phyloP scores from a whole-genome alignment of 2,888 invertebrate genomes.

The Sussaba pulchella region DNA sequence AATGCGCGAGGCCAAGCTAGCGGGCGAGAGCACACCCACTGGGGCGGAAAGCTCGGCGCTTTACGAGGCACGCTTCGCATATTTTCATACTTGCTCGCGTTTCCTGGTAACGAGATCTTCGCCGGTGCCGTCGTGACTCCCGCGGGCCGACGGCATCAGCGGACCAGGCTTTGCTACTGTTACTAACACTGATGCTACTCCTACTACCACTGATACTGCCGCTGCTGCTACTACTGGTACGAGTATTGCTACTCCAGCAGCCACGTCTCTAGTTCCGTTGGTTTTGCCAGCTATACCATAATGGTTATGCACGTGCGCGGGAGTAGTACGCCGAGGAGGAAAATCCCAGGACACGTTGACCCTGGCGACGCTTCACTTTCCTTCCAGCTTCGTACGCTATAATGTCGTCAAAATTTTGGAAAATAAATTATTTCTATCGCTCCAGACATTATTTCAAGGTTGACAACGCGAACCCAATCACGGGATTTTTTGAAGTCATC shows the following conservation, averaged over 20 bases:
- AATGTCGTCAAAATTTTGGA: constrained; percentile 2
- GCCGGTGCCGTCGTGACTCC: constrained; percentile 60
- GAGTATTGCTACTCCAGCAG: constrained; percentile 5
- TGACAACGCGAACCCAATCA: too few species aligned
- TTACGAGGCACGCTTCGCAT: constrained; percentile 66
- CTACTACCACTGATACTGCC: constrained; percentile 9
- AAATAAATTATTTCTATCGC: background rate
- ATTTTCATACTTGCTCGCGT: constrained; percentile 68
- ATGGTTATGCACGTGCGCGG: constrained; percentile 7
- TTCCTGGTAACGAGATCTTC: constrained; percentile 67
- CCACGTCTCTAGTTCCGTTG: constrained; percentile 6
- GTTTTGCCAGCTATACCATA: constrained; percentile 6
- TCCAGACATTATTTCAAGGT: too few species aligned
- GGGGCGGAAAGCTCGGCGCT: constrained; percentile 62
- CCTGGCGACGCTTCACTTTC: background rate
- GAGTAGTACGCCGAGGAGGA: constrained; percentile 12
- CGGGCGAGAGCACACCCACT: constrained; percentile 57
- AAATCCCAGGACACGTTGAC: constrained; percentile 43
- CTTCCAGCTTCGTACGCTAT: constrained; percentile 1
- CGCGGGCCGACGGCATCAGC: constrained; percentile 56
- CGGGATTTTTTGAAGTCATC: too few species aligned
- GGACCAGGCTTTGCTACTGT: constrained; percentile 36
- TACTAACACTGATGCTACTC: background rate
- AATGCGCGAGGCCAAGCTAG: constrained; percentile 28
- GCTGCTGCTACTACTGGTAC: background rate